Base-by-base conservation (phyloP, 2,797 vertebrate species). In the Epinephelus awoara region DNA sequence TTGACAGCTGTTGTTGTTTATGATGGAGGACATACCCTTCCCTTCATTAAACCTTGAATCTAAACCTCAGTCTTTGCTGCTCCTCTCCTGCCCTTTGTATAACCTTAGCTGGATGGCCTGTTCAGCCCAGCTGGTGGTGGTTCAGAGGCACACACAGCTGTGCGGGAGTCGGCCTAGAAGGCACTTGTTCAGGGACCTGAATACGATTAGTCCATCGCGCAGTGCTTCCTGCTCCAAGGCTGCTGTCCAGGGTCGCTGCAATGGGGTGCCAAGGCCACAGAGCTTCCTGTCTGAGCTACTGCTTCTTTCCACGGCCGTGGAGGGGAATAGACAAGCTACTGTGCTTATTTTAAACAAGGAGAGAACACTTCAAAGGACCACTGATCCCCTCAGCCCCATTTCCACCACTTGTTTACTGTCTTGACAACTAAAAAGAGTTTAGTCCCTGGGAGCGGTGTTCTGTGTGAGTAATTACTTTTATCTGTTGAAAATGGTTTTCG, bases 161-260 rank as follows among this genome's bases (percentile, higher is more conserved):
- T 90, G 93, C 40, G 67, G 79, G 85, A 86, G 75, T 89, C 25
- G 51, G 75, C 84, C 86, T 85, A 88, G 86, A 90, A 89, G 91
- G 84, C 86, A 70, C 80, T 90, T 89, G 88, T 93, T 90, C 85
- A 85, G 85, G 73, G 80, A 85, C 80, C 88, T 92, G 93, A 93
- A 93, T 93, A 83, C 38, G 76, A 93, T 92, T 92, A 92, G 90
- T 72, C 84, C 76, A 61, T 79, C 51, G 75, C 72, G 77, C 78
- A 40, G 75, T 42, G 83, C 86, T 90, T 90, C 90, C 90, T 91
- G 90, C 80, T 85, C 75, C 63, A 72, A 90, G 81, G 89, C 89
- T 76, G 82, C 83, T 62, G 66, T 90, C 86, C 87, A 82, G 80
- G 75, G 79, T 81, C 84, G 84, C 80, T 88, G 80, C 72, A 75